Percentiles rank a stretch among this genome's conserved stretches.
phyloP scores from a whole-genome alignment of 2,888 invertebrate genomes.

The Ophioninae sp. region DNA sequence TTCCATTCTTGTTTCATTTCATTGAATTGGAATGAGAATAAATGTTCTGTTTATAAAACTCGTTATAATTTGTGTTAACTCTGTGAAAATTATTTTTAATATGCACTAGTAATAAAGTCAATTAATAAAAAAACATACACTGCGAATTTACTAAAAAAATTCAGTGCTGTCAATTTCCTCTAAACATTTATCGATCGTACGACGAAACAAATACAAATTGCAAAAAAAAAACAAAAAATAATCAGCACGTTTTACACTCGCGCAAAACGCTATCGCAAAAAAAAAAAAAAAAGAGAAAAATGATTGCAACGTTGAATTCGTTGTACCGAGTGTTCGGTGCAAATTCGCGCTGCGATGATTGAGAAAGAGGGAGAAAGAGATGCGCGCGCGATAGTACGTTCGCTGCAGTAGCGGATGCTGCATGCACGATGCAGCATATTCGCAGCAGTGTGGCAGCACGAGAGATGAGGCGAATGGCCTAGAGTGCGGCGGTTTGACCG shows the following conservation, averaged over 20 bases:
- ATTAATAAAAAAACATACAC: no score
- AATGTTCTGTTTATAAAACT: no score
- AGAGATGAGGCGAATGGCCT: slow-evolving; percentile 62
- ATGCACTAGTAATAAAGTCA: no score
- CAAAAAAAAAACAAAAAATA: no score
- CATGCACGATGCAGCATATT: slow-evolving; percentile 59
- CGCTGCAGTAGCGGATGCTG: slow-evolving; percentile 61
- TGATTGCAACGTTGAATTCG: background rate
- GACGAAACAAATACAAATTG: background rate
- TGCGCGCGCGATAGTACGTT: slow-evolving; percentile 53
- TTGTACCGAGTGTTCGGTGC: background rate
- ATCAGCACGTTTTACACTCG: no score
- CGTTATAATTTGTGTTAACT: no score
- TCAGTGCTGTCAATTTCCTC: background rate
- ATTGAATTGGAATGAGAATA: no score
- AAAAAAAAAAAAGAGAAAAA: background rate
- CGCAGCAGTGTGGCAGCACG: slow-evolving; percentile 56
- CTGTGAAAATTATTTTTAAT: no score
- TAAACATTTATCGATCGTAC: background rate
- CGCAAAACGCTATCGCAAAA: no score
- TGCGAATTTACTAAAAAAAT: no score
- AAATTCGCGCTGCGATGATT: slow-evolving; percentile 17
- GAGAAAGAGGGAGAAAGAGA: slow-evolving; percentile 34
- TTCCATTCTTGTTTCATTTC: no score
- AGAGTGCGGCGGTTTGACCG: slow-evolving; percentile 60